Conservation (phyloP, 2,888 invertebrate species). For the Marasmarcha lunaedactyla region DNA sequence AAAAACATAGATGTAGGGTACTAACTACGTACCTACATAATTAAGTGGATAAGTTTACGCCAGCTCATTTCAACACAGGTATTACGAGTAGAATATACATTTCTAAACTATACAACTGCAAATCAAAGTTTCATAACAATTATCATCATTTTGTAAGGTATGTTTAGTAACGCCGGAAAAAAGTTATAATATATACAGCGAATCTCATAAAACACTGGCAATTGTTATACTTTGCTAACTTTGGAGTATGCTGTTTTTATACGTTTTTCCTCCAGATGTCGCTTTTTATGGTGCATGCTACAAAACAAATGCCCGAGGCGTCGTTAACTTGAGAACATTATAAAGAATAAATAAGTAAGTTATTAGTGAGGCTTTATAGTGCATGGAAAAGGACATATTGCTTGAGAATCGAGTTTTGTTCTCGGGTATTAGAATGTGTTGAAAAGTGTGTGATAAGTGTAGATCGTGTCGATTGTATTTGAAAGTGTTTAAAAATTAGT, state of each 20-base stretch:
- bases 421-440: constrained; percentile 15
- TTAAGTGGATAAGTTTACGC: too few species aligned
- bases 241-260: constrained; percentile 36
- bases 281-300: constrained; percentile 58
- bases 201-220: constrained; percentile 16
- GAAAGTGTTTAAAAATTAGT: too few species aligned
- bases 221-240: constrained; percentile 37
- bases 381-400: constrained; percentile 62
- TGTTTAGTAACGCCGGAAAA: not conserved
- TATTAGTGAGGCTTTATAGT: constrained; percentile 63
- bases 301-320: constrained; percentile 53
- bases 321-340: constrained; percentile 67
- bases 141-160: too few species aligned
- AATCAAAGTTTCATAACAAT: too few species aligned
- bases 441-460: not conserved
- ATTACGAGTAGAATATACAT: too few species aligned
- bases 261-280: constrained; percentile 46
- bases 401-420: constrained; percentile 29
- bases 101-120: too few species aligned
- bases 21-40: too few species aligned
- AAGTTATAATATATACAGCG: constrained; percentile 10
- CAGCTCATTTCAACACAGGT: not conserved
- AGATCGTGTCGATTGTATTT: too few species aligned
- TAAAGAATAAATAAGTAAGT: constrained; percentile 61
- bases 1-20: too few species aligned